These are phyloP conservation scores for Pantherophis alleghaniensis DNA, from an alignment of 2,797 vertebrate genomes.

Conservation along the genomic window DNA sequence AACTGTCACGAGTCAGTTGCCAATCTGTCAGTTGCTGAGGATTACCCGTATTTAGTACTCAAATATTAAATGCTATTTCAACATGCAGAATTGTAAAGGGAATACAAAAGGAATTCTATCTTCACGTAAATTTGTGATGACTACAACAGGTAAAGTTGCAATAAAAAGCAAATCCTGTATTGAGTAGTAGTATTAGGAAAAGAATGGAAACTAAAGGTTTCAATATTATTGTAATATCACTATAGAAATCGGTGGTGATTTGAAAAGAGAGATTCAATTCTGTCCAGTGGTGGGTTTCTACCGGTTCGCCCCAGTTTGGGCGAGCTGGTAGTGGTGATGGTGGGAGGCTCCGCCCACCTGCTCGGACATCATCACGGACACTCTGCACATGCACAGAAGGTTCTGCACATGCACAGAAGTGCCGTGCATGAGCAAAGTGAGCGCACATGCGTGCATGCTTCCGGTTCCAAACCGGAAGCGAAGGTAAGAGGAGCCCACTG, in stretches of 20 bases:
- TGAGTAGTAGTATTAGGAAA: not conserved
- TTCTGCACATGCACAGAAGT: no score
- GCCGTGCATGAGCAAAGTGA: no score
- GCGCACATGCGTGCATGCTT: fast-evolving
- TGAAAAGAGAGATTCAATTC: not conserved
- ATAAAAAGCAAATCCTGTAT: not conserved
- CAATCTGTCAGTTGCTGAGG: not conserved
- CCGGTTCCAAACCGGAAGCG: no score
- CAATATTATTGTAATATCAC: not conserved
- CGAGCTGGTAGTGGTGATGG: no score
- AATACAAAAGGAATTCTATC: not conserved
- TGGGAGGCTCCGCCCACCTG: no score
- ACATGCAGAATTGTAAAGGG: not conserved
- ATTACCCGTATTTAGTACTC: not conserved
- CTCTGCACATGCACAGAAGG: no score
- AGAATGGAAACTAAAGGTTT: not conserved
- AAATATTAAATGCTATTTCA: not conserved
- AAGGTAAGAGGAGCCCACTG: no score
- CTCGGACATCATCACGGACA: no score
- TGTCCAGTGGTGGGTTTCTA: not conserved
- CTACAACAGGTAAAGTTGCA: not conserved
- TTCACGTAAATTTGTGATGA: not conserved
- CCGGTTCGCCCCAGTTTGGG: no score
- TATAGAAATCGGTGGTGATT: not conserved
- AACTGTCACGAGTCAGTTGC: not conserved